These are phyloP conservation scores for Cyphomyrus discorhynchus DNA, from an alignment of 2,113 vertebrate species.

Conservation along the genomic window DNA sequence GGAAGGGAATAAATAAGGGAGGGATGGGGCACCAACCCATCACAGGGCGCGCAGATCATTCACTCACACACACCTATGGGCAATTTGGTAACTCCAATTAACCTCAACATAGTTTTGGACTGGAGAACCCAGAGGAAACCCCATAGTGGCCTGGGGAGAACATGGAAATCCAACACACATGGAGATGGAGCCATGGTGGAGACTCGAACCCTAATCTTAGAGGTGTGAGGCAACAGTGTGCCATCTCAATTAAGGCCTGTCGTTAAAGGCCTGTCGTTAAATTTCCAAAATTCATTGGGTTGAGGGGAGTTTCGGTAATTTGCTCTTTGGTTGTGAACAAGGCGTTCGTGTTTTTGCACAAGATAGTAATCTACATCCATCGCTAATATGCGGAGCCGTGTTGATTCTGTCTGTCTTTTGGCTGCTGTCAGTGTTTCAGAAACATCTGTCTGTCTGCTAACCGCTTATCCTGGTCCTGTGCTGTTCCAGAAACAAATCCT, in stretches of 20 bases:
- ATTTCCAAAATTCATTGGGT: background rate
- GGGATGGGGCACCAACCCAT: background rate
- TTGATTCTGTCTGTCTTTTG: background rate
- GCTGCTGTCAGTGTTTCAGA: background rate
- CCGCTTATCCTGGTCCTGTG: background rate
- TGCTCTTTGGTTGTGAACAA: background rate
- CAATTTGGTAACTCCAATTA: background rate
- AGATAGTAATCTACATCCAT: background rate
- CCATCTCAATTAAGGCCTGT: background rate
- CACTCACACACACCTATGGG: background rate
- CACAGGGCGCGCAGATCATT: background rate
- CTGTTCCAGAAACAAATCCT: background rate
- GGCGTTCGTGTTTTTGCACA: background rate
- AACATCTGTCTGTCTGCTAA: background rate
- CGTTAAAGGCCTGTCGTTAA: background rate
- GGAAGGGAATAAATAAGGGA: background rate
- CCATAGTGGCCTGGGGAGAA: background rate
- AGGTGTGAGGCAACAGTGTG: background rate
- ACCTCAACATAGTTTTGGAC: background rate
- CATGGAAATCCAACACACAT: background rate
- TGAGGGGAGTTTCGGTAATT: background rate
- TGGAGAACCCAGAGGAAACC: background rate
- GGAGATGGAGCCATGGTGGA: background rate
- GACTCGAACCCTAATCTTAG: background rate
- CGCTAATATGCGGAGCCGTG: background rate